Conservation (phyloP, 2,888 invertebrate species). For the Mimumesa dahlbomi region DNA sequence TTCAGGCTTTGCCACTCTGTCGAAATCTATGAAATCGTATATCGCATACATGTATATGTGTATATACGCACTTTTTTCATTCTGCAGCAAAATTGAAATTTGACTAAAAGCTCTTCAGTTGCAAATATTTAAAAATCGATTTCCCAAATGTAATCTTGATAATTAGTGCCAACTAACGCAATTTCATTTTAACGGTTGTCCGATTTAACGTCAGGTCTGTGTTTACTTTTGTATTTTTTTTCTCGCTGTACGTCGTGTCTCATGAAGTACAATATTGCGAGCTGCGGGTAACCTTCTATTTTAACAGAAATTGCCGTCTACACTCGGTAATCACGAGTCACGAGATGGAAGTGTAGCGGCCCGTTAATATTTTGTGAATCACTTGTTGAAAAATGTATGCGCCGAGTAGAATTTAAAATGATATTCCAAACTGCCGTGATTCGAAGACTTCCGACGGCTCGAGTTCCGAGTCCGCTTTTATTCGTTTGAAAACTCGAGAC, state of each 20-base stretch:
- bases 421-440: constrained; percentile 17
- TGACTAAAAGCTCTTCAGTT: neutral
- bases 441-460: neutral
- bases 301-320: constrained; percentile 28
- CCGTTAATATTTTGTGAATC: constrained; percentile 19
- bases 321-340: neutral
- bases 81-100: neutral
- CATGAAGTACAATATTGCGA: no score
- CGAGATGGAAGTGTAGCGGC: constrained; percentile 26
- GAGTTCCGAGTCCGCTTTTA: neutral
- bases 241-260: no score
- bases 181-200: no score
- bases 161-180: no score
- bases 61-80: no score
- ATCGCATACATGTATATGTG: no score
- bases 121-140: no score
- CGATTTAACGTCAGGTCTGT: no score
- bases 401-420: constrained; percentile 18
- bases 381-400: constrained; percentile 25
- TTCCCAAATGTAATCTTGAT: no score
- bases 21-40: neutral
- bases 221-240: no score
- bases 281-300: constrained; percentile 9
- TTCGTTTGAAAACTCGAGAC: no score
- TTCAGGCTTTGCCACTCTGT: neutral